Percentiles rank a stretch among this genome's conserved stretches.
phyloP scores from a whole-genome alignment of 2,797 vertebrate species.

The Sebastes melanostomus region DNA sequence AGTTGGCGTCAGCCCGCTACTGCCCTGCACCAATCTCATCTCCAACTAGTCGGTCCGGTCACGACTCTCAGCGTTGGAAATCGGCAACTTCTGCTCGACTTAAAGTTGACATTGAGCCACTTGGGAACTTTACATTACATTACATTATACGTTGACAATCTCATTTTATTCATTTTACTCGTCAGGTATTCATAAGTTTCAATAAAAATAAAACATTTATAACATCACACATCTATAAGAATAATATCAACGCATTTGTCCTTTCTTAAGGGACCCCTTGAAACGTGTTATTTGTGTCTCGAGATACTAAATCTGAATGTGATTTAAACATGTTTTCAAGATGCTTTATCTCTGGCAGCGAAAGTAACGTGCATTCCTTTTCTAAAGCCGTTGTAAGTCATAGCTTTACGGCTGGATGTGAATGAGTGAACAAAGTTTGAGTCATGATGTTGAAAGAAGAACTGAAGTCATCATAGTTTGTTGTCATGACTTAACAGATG shows the following conservation, averaged over 20 bases:
- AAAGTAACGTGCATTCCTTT: not conserved
- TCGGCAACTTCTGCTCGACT: too few species aligned
- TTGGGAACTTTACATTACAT: not conserved
- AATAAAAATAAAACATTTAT: not conserved
- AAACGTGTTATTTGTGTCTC: not conserved
- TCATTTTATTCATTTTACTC: not conserved
- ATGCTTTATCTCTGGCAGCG: not conserved
- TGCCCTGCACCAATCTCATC: slow-evolving; percentile 69
- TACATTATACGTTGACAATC: not conserved
- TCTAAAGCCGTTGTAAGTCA: not conserved
- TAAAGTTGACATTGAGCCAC: not conserved
- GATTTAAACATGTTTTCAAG: not conserved
- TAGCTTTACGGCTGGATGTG: not conserved
- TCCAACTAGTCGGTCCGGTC: slow-evolving; percentile 23
- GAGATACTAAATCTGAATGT: not conserved
- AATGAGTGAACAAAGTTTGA: not conserved
- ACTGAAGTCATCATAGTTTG: not conserved
- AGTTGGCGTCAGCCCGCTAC: slow-evolving; percentile 60
- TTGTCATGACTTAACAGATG: not conserved
- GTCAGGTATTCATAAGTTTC: not conserved
- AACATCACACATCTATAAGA: too few species aligned
- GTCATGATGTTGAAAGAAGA: not conserved
- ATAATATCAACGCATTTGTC: not conserved
- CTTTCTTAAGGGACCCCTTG: not conserved
- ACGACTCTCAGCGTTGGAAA: not conserved